These are phyloP conservation scores for Microtus richardsoni DNA, from an alignment of 2,113 vertebrate genomes.

Conservation along the genomic window DNA sequence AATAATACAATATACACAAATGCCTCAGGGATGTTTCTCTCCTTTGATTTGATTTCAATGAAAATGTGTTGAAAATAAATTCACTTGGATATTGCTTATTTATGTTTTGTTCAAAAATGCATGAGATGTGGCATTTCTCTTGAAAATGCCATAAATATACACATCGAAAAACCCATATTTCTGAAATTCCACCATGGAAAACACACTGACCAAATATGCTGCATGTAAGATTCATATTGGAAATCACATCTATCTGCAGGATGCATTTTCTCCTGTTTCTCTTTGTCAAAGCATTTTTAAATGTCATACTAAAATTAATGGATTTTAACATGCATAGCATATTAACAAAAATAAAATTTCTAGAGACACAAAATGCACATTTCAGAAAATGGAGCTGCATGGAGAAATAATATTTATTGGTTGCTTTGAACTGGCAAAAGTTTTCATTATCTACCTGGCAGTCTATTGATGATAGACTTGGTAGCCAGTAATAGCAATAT, in stretches of 20 bases:
- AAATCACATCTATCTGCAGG: slow-evolving; percentile 80
- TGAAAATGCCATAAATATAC: slow-evolving; percentile 1
- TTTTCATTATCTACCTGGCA: slow-evolving; percentile 63
- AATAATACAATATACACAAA: slow-evolving; percentile 25
- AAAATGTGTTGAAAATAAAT: slow-evolving; percentile 73
- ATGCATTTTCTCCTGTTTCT: slow-evolving; percentile 76
- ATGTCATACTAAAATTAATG: slow-evolving; percentile 76
- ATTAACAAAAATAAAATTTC: slow-evolving; percentile 87
- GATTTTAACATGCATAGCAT: slow-evolving; percentile 83
- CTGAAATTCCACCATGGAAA: slow-evolving; percentile 69
- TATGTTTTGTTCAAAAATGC: slow-evolving; percentile 4
- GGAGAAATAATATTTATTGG: slow-evolving; percentile 80
- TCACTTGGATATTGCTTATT: slow-evolving; percentile 63
- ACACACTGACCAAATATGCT: slow-evolving; percentile 72
- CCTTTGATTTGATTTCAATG: slow-evolving; percentile 72
- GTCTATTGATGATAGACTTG: slow-evolving; percentile 39
- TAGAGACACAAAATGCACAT: slow-evolving; percentile 85
- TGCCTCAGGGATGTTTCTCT: neutral
- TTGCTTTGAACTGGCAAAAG: slow-evolving; percentile 38
- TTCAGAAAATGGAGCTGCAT: slow-evolving; percentile 78
- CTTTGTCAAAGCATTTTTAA: slow-evolving; percentile 80
- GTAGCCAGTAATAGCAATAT: neutral
- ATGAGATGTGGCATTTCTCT: neutral
- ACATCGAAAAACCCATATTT: slow-evolving; percentile 61
- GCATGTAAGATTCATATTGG: slow-evolving; percentile 71